Evolutionary conservation across 2,888 invertebrate species (phyloP), one percentile per base, ranked within the genome.

Genomic region (Hypomecis atomaria): DNA sequence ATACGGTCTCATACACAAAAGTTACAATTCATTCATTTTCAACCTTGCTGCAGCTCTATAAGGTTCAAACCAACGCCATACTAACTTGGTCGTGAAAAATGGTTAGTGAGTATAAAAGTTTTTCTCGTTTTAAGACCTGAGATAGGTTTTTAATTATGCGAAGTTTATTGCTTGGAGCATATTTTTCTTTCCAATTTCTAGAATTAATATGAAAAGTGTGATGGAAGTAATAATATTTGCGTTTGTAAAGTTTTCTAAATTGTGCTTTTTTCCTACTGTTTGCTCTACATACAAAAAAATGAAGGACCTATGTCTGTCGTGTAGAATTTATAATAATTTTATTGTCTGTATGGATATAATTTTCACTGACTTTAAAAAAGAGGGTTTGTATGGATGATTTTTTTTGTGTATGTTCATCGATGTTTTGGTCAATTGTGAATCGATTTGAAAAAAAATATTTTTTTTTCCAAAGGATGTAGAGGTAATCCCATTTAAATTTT

Each of bases 1-100:
- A 50, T 37, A n/a, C 37, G 7, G 8, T 5, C 4, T 45, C 38
- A 50, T 48, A 50, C 40, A 49, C 13, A 62, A 56, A 37, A 49
- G 3, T 11, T 36, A 23, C 13, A 50, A 36, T 49, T 6, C 44
- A 59, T 50, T n/a, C 40, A 60, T 60, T 38, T 37, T 42, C 9
- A 58, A 45, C 56, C 63, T 43, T 67, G 59, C 65, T 59, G 5
- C 47, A 6, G 49, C n/a, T 36, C 0, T 7, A 36, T 64, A 69
- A 34, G 42, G 42, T n/a, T 64, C 59, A 53, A 42, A 55, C 56
- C 23, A 13, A 38, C 13, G 1, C 10, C 6, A 23, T 9, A 37
- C 6, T 34, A 34, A 40, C 49, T 40, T 36, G 40, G 45, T 10
- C 48, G 37, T 53, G 61, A 60, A 55, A 56, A 45, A 58, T 60